These are phyloP conservation scores for Poeciliopsis occidentalis DNA, from an alignment of 2,113 vertebrate species.

Conservation along the genomic window DNA sequence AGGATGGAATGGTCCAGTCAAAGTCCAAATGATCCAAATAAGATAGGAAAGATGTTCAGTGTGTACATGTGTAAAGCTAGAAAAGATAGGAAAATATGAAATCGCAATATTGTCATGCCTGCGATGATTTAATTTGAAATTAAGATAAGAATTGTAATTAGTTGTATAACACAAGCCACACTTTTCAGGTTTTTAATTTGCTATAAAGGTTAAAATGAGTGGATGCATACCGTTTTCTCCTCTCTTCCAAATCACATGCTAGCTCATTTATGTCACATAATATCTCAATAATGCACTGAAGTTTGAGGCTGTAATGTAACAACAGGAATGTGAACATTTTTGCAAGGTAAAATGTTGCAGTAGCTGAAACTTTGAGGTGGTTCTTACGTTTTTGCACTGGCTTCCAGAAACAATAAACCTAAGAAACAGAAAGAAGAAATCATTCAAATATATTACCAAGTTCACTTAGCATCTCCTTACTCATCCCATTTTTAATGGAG, in stretches of 20 bases:
- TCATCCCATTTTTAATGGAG: not conserved
- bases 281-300: not conserved
- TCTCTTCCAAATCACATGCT: too few species aligned
- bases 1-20: too few species aligned
- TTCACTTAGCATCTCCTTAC: slow-evolving; percentile 15
- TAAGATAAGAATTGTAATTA: too few species aligned
- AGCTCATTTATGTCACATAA: too few species aligned
- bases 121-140: too few species aligned
- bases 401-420: slow-evolving; percentile 98
- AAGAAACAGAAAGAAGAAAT: slow-evolving; percentile 24
- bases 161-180: too few species aligned
- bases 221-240: not conserved
- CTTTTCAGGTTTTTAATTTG: too few species aligned
- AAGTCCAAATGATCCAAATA: too few species aligned
- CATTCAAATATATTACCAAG: slow-evolving; percentile 16
- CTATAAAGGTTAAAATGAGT: not conserved
- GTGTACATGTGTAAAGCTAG: too few species aligned
- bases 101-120: too few species aligned
- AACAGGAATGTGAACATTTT: not conserved
- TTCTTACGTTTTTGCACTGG: slow-evolving; percentile 97
- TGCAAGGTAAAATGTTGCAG: not conserved
- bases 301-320: not conserved
- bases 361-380: not conserved
- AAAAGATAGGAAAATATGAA: too few species aligned
- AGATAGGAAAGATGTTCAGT: too few species aligned